These are phyloP conservation scores for Coreoperca whiteheadi DNA, from an alignment of 2,113 vertebrate species.

Conservation along the genomic window DNA sequence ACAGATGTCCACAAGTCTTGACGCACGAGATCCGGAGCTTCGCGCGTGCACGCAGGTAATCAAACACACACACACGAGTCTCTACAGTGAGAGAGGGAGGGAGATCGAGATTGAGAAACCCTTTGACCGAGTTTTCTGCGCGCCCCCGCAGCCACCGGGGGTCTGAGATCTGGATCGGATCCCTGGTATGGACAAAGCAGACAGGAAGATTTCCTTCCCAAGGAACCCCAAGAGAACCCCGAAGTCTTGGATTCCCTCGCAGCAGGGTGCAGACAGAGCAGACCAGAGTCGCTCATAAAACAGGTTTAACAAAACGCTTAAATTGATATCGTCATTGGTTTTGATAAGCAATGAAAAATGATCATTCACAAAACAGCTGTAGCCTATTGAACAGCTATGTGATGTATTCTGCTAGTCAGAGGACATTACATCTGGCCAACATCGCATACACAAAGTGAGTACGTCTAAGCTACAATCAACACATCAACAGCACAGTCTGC, in stretches of 20 bases:
- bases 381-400: not conserved
- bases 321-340: not conserved
- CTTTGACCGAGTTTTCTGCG: conserved; percentile 74
- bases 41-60: conserved; percentile 54
- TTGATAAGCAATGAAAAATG: not conserved
- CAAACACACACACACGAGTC: conserved; percentile 8
- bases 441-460: not conserved
- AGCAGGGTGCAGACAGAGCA: conserved; percentile 1
- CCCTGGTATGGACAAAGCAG: conserved; percentile 71
- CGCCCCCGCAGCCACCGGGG: conserved; percentile 58
- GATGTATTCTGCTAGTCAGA: not conserved
- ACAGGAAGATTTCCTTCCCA: conserved; percentile 73
- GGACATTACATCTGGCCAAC: not conserved
- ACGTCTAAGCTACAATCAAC: conserved; percentile 21
- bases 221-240: conserved; percentile 52
- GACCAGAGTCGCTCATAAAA: conserved; percentile 6
- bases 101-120: conserved; percentile 35
- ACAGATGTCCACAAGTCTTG: conserved; percentile 67
- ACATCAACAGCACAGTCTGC: conserved; percentile 12
- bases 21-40: conserved; percentile 40
- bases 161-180: conserved; percentile 68
- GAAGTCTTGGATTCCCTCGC: conserved; percentile 23
- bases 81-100: not conserved
- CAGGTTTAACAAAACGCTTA: not conserved
- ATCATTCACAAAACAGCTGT: conserved; percentile 17